A percentile compares a stretch with the other conserved stretches of the same genome.
Evolutionary conservation across 2,888 invertebrate species (phyloP).

Genomic region (Drosophila limbata): DNA sequence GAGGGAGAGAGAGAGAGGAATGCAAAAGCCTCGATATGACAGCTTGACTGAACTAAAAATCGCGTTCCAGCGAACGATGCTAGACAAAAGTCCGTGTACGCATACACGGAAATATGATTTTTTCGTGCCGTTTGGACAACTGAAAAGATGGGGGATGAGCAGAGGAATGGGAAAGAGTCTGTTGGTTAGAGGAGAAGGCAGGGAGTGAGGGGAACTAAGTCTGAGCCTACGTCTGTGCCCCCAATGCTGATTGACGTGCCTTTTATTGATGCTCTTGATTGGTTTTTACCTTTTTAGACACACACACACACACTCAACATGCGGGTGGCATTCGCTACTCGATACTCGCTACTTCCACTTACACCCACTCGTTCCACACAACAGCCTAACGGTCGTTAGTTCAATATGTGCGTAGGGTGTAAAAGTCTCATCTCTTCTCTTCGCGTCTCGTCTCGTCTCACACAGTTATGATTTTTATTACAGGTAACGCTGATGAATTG

Average conservation of each 20-base stretch:
- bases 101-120: slow-evolving; percentile 70
- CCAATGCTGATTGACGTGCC: slow-evolving; percentile 84
- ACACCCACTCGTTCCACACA: background rate
- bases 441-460: slow-evolving; percentile 15
- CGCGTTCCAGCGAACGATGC: slow-evolving; percentile 55
- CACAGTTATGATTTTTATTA: slow-evolving; percentile 83
- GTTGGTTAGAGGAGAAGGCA: background rate
- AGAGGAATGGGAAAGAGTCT: background rate
- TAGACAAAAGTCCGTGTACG: slow-evolving; percentile 67
- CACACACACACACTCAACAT: slow-evolving; percentile 55
- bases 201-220: slow-evolving; percentile 7
- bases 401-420: slow-evolving; percentile 74
- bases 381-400: slow-evolving; percentile 72
- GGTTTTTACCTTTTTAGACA: slow-evolving; percentile 83
- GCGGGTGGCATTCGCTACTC: slow-evolving; percentile 49
- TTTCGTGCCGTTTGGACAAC: slow-evolving; percentile 63
- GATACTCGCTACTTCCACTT: slow-evolving; percentile 6
- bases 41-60: slow-evolving; percentile 79
- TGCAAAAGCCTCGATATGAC: slow-evolving; percentile 77
- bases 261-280: slow-evolving; percentile 86
- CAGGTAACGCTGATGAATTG: slow-evolving; percentile 77
- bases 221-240: slow-evolving; percentile 49
- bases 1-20: slow-evolving; percentile 35
- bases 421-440: slow-evolving; percentile 5
- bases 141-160: slow-evolving; percentile 1